phyloP scores from a whole-genome alignment of 2,113 vertebrate species.

The Mastomys natalensis region DNA sequence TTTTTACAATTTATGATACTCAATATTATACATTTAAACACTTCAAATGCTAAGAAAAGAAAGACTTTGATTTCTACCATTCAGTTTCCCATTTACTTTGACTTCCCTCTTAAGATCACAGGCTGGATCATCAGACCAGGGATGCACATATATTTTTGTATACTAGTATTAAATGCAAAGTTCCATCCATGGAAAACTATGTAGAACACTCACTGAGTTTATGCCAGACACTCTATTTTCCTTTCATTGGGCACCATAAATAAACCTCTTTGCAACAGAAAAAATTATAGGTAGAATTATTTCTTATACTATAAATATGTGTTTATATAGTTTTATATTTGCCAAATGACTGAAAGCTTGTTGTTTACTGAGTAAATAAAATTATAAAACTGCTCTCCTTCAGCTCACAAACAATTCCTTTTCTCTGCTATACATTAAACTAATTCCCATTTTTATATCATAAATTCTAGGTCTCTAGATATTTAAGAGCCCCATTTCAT shows the following conservation, averaged over 20 bases:
- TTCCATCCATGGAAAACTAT: conserved; percentile 45
- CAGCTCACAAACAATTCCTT: background rate
- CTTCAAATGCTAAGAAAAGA: conserved; percentile 32
- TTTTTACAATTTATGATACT: conserved; percentile 10
- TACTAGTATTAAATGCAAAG: conserved; percentile 3
- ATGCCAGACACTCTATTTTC: background rate
- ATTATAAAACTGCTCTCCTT: background rate
- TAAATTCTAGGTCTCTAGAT: background rate
- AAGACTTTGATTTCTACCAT: background rate
- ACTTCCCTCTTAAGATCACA: background rate
- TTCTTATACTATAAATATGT: conserved; percentile 38
- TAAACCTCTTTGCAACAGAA: conserved; percentile 21
- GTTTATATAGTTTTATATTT: background rate
- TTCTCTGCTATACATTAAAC: background rate
- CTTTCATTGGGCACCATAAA: conserved; percentile 20
- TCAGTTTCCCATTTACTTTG: conserved; percentile 24
- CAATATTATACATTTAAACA: background rate
- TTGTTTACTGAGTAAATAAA: conserved; percentile 43
- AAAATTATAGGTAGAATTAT: background rate
- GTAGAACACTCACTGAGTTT: conserved; percentile 28
- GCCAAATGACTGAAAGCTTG: conserved; percentile 25
- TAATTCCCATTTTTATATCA: background rate
- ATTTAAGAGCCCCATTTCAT: background rate
- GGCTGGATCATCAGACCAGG: background rate
- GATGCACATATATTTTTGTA: background rate